Evolutionary conservation across 2,797 vertebrate species (phyloP), one percentile per base, ranked within the genome.

Genomic region (Rhinoraja longicauda): DNA sequence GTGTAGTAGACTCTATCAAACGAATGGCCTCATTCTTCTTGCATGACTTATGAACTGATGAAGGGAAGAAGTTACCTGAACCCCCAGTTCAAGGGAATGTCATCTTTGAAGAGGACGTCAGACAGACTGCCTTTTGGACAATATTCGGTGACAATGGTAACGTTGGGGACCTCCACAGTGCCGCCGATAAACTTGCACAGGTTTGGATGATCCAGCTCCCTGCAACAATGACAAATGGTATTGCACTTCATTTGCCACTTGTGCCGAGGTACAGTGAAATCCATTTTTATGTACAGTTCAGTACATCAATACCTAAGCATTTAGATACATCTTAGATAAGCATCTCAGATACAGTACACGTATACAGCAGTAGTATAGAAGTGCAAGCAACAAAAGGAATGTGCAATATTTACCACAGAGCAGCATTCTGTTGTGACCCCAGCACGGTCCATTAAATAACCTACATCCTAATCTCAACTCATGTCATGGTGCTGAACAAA

Each of bases 51-150:
- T 45, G 45, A 45, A 45, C 2, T 45, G 45, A 45, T 45, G 45
- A 45, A 45, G 45, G 45, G 45, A 45, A 45, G 45, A 45, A 45
- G 45, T 45, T 93, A 97, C 97, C 96, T 96, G 94, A 97, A 97
- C 5, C 97, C 96, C 94, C 96, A 97, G 95, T 97, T 97, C 93
- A 97, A 96, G n/a, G 97, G 96, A 82, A 97, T 93, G 36, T 97
- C 96, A 26, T 97, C 95, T 79, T 97, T 97, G 82, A 97, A 94
- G 92, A 96, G 96, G 70, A 97, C 96, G 19, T 97, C 96, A 0
- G 95, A 94, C 93, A 97, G 95, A 93, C 97, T 97, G 94, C 97
- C 97, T 94, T 97, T 97, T 53, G 97, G 97, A 93, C 96, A 97
- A 94, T 97, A 94, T 93, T 97, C 97, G 1, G 96, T 96, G 93